A percentile compares a stretch with the other conserved stretches of the same genome.
Conservation (phyloP, 1,140 invertebrate species). For the Drosophila azteca region DNA sequence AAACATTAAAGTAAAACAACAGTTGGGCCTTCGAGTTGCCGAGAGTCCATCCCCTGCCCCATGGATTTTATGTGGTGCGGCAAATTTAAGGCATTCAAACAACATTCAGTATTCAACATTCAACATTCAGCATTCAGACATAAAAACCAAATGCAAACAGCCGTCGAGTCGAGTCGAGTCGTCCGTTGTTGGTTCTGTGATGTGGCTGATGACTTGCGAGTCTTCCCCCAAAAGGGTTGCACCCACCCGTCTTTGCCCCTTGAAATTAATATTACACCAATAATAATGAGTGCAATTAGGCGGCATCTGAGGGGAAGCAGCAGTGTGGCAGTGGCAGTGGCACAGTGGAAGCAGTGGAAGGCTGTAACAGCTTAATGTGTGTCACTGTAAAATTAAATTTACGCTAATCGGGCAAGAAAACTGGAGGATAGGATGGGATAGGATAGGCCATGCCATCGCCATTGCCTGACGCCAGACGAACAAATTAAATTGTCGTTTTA, state of each 20-base stretch:
- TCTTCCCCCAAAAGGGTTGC: conserved; percentile 43
- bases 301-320: conserved; percentile 1
- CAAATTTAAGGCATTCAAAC: conserved; percentile 55
- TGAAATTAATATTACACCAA: conserved; percentile 70
- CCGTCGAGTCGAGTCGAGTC: conserved; percentile 30
- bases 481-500: conserved; percentile 81
- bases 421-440: conserved; percentile 1
- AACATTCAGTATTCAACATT: conserved; percentile 12
- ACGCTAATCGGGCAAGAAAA: conserved; percentile 61
- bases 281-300: conserved; percentile 80
- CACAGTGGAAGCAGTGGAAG: too few species aligned
- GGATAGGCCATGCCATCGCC: conserved; percentile 48
- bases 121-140: conserved; percentile 33
- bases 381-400: conserved; percentile 78
- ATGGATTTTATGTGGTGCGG: conserved; percentile 52
- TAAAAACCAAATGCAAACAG: conserved; percentile 80
- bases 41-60: conserved; percentile 11
- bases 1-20: conserved; percentile 62
- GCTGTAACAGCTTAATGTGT: conserved; percentile 75
- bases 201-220: conserved; percentile 11
- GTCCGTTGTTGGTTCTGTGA: conserved; percentile 8
- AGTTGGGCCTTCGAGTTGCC: neutral
- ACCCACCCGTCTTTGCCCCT: conserved; percentile 12
- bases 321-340: neutral
- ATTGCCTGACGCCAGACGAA: conserved; percentile 34